Evolutionary conservation across 2,888 invertebrate species (phyloP).

Genomic region (Macrosoma leucophasiata): DNA sequence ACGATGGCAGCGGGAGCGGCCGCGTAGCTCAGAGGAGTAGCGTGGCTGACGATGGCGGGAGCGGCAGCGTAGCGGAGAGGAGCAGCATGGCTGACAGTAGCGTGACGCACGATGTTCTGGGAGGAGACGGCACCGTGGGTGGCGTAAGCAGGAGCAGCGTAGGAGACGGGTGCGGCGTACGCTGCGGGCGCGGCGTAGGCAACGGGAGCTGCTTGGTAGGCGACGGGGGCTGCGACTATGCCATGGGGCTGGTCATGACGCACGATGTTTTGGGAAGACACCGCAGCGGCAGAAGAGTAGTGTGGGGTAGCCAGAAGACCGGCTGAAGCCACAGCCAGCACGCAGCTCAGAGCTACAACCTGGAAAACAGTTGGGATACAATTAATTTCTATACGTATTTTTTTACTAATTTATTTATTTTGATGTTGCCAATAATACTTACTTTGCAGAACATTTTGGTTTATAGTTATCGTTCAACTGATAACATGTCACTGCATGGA

Average conservation of each 20-base stretch:
- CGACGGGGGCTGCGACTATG: conserved; percentile 24
- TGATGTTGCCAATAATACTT: conserved; percentile 28
- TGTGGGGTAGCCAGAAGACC: conserved; percentile 47
- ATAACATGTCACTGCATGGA: too few species aligned
- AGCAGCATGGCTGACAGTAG: conserved; percentile 30
- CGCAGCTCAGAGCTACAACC: conserved; percentile 26
- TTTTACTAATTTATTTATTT: neutral
- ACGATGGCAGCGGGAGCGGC: neutral
- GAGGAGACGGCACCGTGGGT: conserved; percentile 39
- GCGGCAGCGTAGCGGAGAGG: conserved; percentile 26
- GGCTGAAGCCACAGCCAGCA: conserved; percentile 44
- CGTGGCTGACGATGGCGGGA: conserved; percentile 23
- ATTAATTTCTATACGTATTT: conserved; percentile 1
- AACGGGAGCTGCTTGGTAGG: conserved; percentile 29
- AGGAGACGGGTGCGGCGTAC: conserved; percentile 25
- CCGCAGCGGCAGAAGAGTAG: conserved; percentile 43
- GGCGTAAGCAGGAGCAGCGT: conserved; percentile 26
- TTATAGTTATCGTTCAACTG: too few species aligned
- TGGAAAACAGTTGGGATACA: conserved; percentile 2
- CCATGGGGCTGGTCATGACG: conserved; percentile 45
- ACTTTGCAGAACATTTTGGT: conserved; percentile 54
- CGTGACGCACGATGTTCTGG: conserved; percentile 50
- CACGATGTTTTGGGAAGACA: conserved; percentile 53
- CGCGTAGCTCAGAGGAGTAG: neutral
- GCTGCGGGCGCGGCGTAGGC: conserved; percentile 30